Percentiles rank a stretch among this genome's conserved stretches.
Evolutionary conservation across 2,797 vertebrate species (phyloP).

Genomic region (Thaleichthys pacificus): DNA sequence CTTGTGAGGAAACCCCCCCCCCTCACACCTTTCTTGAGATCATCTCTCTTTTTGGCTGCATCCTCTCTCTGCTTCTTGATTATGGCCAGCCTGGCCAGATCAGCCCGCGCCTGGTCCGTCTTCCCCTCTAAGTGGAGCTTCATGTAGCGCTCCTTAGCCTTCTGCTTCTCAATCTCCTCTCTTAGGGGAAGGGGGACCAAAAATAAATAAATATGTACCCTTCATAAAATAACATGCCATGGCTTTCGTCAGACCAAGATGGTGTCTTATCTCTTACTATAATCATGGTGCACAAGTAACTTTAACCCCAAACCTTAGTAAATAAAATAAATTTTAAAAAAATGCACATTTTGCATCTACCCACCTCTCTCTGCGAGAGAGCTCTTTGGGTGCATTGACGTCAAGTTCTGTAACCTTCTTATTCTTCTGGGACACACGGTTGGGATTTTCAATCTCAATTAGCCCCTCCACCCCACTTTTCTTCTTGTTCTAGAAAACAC

Average conservation of each 20-base stretch:
- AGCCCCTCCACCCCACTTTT: conserved; percentile 79
- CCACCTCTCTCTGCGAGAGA: conserved; percentile 79
- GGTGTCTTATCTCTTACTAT: no score
- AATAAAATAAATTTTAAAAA: no score
- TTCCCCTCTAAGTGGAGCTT: conserved; percentile 83
- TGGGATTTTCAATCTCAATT: conserved; percentile 84
- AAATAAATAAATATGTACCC: background rate
- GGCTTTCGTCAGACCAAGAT: no score
- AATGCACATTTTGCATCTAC: background rate
- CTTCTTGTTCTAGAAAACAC: conserved; percentile 58
- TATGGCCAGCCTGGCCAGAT: conserved; percentile 80
- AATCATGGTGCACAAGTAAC: no score
- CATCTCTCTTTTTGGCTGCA: conserved; percentile 77
- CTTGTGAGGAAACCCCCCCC: no score
- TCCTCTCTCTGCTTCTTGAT: conserved; percentile 84
- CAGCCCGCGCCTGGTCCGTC: conserved; percentile 79
- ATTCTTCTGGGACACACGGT: conserved; percentile 77
- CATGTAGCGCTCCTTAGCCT: conserved; percentile 81
- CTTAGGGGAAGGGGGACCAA: conserved; percentile 45
- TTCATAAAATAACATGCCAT: background rate
- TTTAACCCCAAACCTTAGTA: no score
- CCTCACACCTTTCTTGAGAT: conserved; percentile 72
- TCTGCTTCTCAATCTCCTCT: conserved; percentile 84
- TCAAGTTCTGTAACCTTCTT: conserved; percentile 79
- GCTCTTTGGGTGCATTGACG: conserved; percentile 68